Percentiles rank a stretch among this genome's conserved stretches.
Conservation (phyloP, 2,888 invertebrate genomes). For the Caprella mutica region DNA sequence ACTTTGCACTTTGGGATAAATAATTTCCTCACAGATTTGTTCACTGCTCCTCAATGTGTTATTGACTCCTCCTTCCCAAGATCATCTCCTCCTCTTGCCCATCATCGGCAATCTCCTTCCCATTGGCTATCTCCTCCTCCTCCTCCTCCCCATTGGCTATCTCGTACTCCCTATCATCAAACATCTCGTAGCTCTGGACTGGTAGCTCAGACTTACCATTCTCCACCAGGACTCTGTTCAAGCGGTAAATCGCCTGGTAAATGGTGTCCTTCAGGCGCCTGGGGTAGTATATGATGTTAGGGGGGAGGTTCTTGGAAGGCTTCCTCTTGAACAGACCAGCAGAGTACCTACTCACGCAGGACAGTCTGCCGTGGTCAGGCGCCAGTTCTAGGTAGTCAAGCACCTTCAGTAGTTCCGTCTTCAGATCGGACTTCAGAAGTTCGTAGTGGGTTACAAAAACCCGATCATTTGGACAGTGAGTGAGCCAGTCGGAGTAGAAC, state of each 20-base stretch:
- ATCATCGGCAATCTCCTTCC: too few species aligned
- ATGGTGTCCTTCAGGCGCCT: constrained; percentile 18
- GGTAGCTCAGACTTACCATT: constrained; percentile 18
- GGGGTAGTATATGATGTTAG: constrained; percentile 19
- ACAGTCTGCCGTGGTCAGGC: constrained; percentile 16
- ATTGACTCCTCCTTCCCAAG: too few species aligned
- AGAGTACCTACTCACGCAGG: constrained; percentile 19
- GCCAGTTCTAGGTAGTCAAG: constrained; percentile 20
- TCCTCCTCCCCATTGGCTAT: too few species aligned
- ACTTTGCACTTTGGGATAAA: too few species aligned
- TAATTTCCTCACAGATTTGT: too few species aligned
- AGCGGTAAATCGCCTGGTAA: constrained; percentile 20
- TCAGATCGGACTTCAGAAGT: constrained; percentile 15
- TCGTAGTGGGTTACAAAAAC: constrained; percentile 33
- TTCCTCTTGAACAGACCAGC: constrained; percentile 28
- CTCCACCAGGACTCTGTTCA: constrained; percentile 10
- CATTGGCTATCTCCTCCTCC: too few species aligned
- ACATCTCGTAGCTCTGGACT: constrained; percentile 25
- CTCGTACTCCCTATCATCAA: too few species aligned
- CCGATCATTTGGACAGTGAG: constrained; percentile 7
- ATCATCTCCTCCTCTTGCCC: too few species aligned
- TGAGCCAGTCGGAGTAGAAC: constrained; percentile 34
- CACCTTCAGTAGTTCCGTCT: constrained; percentile 17
- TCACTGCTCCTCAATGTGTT: too few species aligned
- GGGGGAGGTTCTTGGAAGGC: constrained; percentile 1